A percentile compares a stretch with the other conserved stretches of the same genome.
Evolutionary conservation across 2,888 invertebrate genomes (phyloP).

Genomic region (Brachyptera risi): DNA sequence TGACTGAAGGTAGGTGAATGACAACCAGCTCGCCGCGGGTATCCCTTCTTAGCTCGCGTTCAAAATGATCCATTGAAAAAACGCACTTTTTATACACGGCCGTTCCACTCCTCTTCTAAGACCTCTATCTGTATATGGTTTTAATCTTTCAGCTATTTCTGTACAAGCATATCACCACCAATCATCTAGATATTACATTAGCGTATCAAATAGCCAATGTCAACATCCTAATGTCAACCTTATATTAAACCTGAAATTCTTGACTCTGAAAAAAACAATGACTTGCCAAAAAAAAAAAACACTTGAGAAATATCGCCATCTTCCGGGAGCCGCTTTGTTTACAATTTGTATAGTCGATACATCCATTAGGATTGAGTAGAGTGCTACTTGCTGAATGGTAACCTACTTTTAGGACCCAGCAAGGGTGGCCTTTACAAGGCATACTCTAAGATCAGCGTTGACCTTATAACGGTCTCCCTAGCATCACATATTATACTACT

Average conservation of each 20-base stretch:
- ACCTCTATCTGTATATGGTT: background rate
- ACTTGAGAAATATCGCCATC: background rate
- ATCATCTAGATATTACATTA: conserved; percentile 4
- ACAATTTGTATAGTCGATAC: background rate
- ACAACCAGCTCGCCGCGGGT: background rate
- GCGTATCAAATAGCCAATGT: no score
- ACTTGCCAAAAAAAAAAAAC: conserved; percentile 7
- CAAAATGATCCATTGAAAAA: no score
- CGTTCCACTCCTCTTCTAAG: background rate
- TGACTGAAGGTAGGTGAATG: background rate
- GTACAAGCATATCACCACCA: no score
- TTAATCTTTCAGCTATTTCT: background rate
- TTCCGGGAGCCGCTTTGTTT: conserved; percentile 2
- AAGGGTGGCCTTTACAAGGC: no score
- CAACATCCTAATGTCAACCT: background rate
- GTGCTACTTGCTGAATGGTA: conserved; percentile 2
- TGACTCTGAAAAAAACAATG: conserved; percentile 13
- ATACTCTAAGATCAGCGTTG: no score
- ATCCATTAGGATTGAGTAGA: background rate
- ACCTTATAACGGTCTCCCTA: conserved; percentile 15
- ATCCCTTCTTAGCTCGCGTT: background rate
- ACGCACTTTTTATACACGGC: background rate
- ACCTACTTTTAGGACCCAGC: background rate
- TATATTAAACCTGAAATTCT: background rate
- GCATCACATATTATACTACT: conserved; percentile 6